A percentile compares a stretch with the other conserved stretches of the same genome.
These are phyloP conservation scores for Trichogramma dendrolimi DNA, from an alignment of 2,888 invertebrate genomes.

Conservation along the genomic window DNA sequence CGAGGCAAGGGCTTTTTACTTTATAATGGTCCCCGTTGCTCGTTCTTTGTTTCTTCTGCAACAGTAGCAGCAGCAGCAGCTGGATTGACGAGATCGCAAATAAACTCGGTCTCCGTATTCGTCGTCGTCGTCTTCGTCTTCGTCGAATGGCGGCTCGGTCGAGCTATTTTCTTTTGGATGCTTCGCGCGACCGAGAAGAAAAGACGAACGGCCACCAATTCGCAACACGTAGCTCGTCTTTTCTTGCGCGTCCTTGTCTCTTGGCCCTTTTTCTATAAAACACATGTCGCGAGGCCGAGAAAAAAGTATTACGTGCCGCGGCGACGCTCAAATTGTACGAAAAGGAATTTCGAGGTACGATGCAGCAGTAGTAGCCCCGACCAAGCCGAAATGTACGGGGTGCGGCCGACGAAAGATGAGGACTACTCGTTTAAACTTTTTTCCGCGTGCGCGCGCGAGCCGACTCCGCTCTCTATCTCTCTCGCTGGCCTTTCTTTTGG, in stretches of 20 bases:
- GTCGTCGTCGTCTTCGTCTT: slow-evolving; percentile 11
- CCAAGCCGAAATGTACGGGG: slow-evolving; percentile 23
- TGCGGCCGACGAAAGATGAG: slow-evolving; percentile 16
- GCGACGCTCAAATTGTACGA: slow-evolving; percentile 15
- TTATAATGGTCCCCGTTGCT: slow-evolving; percentile 17
- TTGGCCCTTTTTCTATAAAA: too few relatives aligned
- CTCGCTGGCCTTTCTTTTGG: too few relatives aligned
- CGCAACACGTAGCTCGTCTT: slow-evolving; percentile 29
- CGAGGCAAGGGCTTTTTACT: slow-evolving; percentile 13
- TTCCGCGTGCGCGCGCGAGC: not conserved
- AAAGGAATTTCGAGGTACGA: slow-evolving; percentile 14
- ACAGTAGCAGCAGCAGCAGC: not conserved
- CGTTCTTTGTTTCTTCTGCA: not conserved
- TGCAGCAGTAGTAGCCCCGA: slow-evolving; percentile 7
- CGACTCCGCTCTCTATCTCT: not conserved
- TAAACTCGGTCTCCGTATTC: not conserved
- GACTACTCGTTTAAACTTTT: not conserved
- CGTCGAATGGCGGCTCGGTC: slow-evolving; percentile 25
- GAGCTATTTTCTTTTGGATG: slow-evolving; percentile 7
- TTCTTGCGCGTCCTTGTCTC: slow-evolving; percentile 5
- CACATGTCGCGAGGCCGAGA: not conserved
- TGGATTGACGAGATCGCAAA: slow-evolving; percentile 14
- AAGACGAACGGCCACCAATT: slow-evolving; percentile 18
- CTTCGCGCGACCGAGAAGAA: not conserved
- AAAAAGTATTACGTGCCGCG: slow-evolving; percentile 2